Evolutionary conservation across 2,888 invertebrate genomes (phyloP).

Genomic region (Cryptocheilus praepositus): DNA sequence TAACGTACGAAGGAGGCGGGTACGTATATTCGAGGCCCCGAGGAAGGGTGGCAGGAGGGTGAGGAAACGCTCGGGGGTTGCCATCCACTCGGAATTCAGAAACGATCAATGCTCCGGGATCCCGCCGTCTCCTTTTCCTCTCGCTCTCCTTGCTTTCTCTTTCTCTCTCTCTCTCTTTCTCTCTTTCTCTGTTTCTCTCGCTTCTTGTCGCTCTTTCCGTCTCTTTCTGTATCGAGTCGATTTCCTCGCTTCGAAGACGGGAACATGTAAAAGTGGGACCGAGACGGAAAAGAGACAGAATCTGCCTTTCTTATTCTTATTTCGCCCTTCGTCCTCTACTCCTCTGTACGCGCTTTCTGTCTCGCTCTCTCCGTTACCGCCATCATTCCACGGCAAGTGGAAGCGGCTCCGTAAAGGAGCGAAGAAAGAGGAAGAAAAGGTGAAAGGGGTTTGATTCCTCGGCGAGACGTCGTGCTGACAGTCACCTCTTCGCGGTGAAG

Average conservation of each 20-base stretch:
- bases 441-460: conserved; percentile 42
- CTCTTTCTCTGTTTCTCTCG: too few species aligned
- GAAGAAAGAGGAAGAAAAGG: conserved; percentile 7
- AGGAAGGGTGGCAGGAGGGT: conserved; percentile 39
- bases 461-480: conserved; percentile 50
- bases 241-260: conserved; percentile 11
- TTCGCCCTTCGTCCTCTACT: conserved; percentile 30
- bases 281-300: neutral
- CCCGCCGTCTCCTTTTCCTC: conserved; percentile 43
- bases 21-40: conserved; percentile 12
- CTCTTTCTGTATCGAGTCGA: conserved; percentile 10
- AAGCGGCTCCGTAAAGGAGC: conserved; percentile 30
- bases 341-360: conserved; percentile 23
- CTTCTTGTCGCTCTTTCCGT: conserved; percentile 23
- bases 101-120: conserved; percentile 69
- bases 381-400: conserved; percentile 37
- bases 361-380: conserved; percentile 24
- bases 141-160: conserved; percentile 37
- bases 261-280: conserved; percentile 13
- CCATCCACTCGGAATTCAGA: conserved; percentile 70
- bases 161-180: conserved; percentile 27
- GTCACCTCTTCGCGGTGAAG: conserved; percentile 42
- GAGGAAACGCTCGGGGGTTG: conserved; percentile 60
- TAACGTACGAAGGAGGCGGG: conserved; percentile 25
- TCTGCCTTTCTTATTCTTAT: conserved; percentile 57